Evolutionary conservation across 2,113 vertebrate species (phyloP).

Genomic region (Callithrix jacchus): DNA sequence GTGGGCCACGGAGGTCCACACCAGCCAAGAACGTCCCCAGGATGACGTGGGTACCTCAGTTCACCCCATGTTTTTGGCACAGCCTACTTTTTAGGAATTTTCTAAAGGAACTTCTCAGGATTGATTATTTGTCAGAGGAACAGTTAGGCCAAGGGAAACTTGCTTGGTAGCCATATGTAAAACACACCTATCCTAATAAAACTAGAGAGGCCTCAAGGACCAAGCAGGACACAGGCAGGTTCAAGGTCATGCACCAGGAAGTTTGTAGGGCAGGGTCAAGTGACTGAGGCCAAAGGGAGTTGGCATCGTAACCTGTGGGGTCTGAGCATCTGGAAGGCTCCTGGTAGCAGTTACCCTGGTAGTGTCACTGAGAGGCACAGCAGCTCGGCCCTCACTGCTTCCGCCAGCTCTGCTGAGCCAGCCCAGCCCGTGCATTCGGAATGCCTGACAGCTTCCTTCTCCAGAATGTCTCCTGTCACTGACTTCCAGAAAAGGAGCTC

Average conservation of each 20-base stretch:
- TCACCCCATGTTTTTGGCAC: not conserved
- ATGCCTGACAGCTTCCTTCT: too few relatives aligned
- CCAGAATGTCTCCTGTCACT: not conserved
- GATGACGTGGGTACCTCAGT: rapidly evolving
- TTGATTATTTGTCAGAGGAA: not conserved
- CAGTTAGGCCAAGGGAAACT: too few relatives aligned
- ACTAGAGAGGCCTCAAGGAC: not conserved
- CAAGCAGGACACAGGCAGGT: not conserved
- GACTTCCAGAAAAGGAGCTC: not conserved
- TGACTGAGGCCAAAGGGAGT: not conserved
- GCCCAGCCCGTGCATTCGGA: too few relatives aligned
- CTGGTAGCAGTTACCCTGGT: too few relatives aligned
- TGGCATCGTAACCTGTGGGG: not conserved
- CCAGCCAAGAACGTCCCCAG: not conserved
- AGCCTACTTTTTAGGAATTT: not conserved
- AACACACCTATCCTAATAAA: not conserved
- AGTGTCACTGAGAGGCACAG: rapidly evolving
- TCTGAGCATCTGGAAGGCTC: not conserved
- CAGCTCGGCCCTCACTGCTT: rapidly evolving
- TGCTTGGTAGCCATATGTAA: too few relatives aligned
- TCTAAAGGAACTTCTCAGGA: not conserved
- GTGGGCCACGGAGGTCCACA: too few relatives aligned
- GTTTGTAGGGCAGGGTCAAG: not conserved
- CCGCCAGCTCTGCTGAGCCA: not conserved
- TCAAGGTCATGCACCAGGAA: not conserved